These are phyloP conservation scores for Chorisops tibialis DNA, from an alignment of 2,888 invertebrate genomes.

Conservation along the genomic window DNA sequence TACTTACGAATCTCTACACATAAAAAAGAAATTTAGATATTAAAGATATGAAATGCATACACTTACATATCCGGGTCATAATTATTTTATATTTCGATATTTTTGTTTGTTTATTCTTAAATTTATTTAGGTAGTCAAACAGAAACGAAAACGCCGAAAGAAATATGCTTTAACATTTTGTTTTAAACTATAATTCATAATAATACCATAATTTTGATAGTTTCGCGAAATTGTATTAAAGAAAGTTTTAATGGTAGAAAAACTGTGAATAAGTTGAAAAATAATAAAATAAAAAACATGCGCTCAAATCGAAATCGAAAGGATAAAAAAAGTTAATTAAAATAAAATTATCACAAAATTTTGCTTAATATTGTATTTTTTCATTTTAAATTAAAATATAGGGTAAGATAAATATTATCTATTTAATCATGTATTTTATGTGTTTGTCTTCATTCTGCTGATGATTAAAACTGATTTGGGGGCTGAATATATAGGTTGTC, in stretches of 20 bases:
- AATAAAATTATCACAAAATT: conserved; percentile 20
- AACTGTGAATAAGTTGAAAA: neutral
- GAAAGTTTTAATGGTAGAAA: neutral
- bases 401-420: conserved; percentile 25
- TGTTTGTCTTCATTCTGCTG: conserved; percentile 6
- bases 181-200: neutral
- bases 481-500: conserved; percentile 49
- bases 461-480: conserved; percentile 17
- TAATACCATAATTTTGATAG: neutral
- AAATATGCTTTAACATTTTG: neutral
- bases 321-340: neutral
- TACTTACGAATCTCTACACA: too few species aligned
- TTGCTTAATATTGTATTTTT: conserved; percentile 12
- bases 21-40: conserved; percentile 13
- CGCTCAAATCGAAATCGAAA: conserved; percentile 11
- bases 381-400: conserved; percentile 14
- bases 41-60: conserved; percentile 30
- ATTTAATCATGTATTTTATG: neutral
- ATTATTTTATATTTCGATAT: conserved; percentile 8
- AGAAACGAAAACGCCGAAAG: neutral
- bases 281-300: neutral
- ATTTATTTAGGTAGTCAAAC: neutral
- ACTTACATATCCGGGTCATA: conserved; percentile 25
- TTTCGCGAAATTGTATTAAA: neutral
- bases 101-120: neutral